phyloP scores from a whole-genome alignment of 1,140 invertebrate genomes.

The Zaprionus capensis region DNA sequence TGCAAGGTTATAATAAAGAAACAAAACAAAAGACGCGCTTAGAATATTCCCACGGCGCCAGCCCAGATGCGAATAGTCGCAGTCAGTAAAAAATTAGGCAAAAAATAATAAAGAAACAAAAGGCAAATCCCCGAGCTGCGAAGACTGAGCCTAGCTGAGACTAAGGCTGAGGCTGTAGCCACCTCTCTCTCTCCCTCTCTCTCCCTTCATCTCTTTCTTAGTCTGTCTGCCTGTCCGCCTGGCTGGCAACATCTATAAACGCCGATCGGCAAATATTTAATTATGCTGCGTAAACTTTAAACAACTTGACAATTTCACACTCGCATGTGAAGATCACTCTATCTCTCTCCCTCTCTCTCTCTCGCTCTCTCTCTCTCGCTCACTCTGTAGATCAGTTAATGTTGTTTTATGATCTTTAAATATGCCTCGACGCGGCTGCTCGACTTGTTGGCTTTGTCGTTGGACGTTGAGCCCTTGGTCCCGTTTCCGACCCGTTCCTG shows the following conservation, averaged over 20 bases:
- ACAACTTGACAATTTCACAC: slow-evolving; percentile 82
- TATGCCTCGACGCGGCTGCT: slow-evolving; percentile 60
- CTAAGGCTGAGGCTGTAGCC: background rate
- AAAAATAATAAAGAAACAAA: slow-evolving; percentile 13
- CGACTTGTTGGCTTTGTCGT: slow-evolving; percentile 77
- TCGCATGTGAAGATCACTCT: slow-evolving; percentile 69
- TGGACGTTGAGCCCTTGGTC: slow-evolving; percentile 62
- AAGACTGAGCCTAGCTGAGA: slow-evolving; percentile 12
- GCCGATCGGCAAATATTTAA: slow-evolving; percentile 83
- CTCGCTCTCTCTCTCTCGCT: slow-evolving; percentile 4
- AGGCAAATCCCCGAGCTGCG: slow-evolving; percentile 28
- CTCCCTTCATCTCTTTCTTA: background rate
- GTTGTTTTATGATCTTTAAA: slow-evolving; percentile 81
- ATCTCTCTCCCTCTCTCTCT: background rate
- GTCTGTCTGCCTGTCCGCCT: slow-evolving; percentile 14
- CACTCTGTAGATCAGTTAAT: slow-evolving; percentile 46
- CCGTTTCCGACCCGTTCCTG: slow-evolving; percentile 17
- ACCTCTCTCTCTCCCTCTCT: background rate
- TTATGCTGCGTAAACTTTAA: slow-evolving; percentile 82
- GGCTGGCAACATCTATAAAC: slow-evolving; percentile 75
- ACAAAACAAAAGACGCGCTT: slow-evolving; percentile 44
- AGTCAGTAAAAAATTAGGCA: slow-evolving; percentile 54
- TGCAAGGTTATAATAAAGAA: slow-evolving; percentile 10
- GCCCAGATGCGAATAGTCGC: slow-evolving; percentile 40
- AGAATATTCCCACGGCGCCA: slow-evolving; percentile 71